Evolutionary conservation across 92 coral and sea anemone genomes (phyloP), one percentile per base, ranked within the genome.

Genomic region (Heteractis magnifica): DNA sequence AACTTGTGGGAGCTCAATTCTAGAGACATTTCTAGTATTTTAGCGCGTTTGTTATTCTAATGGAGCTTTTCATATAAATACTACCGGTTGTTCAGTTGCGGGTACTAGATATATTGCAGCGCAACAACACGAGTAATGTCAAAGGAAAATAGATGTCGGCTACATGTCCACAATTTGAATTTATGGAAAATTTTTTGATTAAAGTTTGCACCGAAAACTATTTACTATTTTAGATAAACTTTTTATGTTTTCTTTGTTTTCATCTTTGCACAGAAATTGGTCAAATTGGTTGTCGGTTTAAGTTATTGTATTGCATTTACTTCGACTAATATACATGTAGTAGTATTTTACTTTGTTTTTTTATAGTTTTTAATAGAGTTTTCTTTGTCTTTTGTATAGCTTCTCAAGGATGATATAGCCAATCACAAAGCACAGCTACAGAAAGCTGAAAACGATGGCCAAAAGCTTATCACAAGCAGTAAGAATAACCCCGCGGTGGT

Each of bases 381-480:
- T 62, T 51, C 59, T 51, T 58, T 34, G 6, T 15, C 10, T 56
- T 56, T 50, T 8, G 51, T 75, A 6, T 71, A 96, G 99, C 90
- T 90, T 82, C 92, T 96, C 74, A 94, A 96, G 58, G 98, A 90
- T 56, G 99, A 96, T 83, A 82, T 96, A 4, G 91, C 95, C 34
- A 85, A 94, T 84, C 94, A 90, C 88, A 85, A 79, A 75, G 92
- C 90, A 6, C 75, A 87, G 65, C 88, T 96, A 72, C 94, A 94
- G 51, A 91, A 89, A 53, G 94, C 95, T 14, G 99, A 96, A 81
- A 89, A 92, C 86, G 92, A 94, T 4, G 99, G 99, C 10, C 97
- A 96, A 82, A 92, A 91, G 79, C 86, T 96, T 81, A 96, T 96
- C 52, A 91, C 89, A n/a, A 83, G 93, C 81, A 96, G 99, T 70